Evolutionary conservation across 1,140 invertebrate genomes (phyloP), one percentile per base, ranked within the genome.

Genomic region (Drosophila melanica): DNA sequence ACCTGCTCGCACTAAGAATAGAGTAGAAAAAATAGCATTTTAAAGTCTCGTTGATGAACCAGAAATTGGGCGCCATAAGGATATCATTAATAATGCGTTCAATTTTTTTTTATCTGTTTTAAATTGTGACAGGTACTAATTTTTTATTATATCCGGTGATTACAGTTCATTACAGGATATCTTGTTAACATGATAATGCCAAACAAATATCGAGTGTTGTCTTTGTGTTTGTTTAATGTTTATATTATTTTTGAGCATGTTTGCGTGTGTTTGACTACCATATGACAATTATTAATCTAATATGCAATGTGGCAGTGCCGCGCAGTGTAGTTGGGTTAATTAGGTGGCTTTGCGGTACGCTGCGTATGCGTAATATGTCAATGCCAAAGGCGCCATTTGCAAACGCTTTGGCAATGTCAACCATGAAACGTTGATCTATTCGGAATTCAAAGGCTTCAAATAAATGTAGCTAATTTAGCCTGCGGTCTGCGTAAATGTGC

Each of bases 311-410:
- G 18, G 33, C 3, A 30, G 12, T 16, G 33, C 4, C 33, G 9
- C 1, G 10, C 7, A 8, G 14, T 42, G 4, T 20, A 20, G 20
- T 1, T 27, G 45, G 45, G 53, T 55, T 41, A 41, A 42, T 39
- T 42, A 37, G n/a, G 41, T 41, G 41, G 41, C 12, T 55, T 54
- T 47, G 57, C 16, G 23, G 27, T 12, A 18, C 10, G 12, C 10
- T 33, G 63, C 47, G 54, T 72, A 72, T 72, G 45, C 62, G 63
- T 66, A 37, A 72, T 72, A 35, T 72, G 62, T 58, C 62, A 66
- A 12, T 66, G 53, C 62, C 41, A 27, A n/a, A 42, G 62, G 69
- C 60, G 37, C 20, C 33, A 42, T 35, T 20, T 37, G 7, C 0
- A 14, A 58, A 30, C 14, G 54, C 45, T 65, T 71, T 57, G 44